Evolutionary conservation across 2,113 vertebrate genomes (phyloP).

Genomic region (Fulmarus glacialis): DNA sequence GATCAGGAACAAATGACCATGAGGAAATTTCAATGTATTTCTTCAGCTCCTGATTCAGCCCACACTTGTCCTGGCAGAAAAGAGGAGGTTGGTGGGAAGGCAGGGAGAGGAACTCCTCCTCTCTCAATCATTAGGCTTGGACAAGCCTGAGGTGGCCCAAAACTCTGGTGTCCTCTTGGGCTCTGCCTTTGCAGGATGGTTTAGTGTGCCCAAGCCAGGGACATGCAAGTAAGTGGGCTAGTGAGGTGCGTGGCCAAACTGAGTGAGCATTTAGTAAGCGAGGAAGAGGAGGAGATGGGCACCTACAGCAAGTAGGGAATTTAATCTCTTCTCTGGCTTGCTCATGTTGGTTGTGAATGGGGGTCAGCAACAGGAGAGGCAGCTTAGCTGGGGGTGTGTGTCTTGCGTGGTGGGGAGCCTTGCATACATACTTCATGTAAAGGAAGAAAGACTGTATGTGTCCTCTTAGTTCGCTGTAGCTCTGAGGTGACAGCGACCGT

Average conservation of each 20-base stretch:
- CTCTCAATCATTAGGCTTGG: background rate
- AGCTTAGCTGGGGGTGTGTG: background rate
- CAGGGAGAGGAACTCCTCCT: background rate
- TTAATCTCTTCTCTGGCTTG: background rate
- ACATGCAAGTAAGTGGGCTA: background rate
- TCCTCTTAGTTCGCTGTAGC: background rate
- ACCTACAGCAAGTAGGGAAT: background rate
- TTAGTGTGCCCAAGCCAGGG: background rate
- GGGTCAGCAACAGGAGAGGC: background rate
- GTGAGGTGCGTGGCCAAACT: background rate
- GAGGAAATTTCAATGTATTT: background rate
- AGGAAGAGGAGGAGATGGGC: background rate
- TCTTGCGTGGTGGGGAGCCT: background rate
- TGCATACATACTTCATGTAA: accelerated
- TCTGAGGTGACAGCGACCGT: background rate
- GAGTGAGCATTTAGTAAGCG: background rate
- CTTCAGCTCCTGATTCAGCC: background rate
- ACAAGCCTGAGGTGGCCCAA: background rate
- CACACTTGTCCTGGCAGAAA: background rate
- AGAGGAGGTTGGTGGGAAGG: background rate
- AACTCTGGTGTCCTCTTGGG: background rate
- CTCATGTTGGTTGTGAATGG: background rate
- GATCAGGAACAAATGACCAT: background rate
- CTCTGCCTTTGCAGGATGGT: background rate
- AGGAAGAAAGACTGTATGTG: background rate